These are phyloP conservation scores for Eudasyphora cyanicolor DNA, from an alignment of 2,888 invertebrate genomes.

Conservation along the genomic window DNA sequence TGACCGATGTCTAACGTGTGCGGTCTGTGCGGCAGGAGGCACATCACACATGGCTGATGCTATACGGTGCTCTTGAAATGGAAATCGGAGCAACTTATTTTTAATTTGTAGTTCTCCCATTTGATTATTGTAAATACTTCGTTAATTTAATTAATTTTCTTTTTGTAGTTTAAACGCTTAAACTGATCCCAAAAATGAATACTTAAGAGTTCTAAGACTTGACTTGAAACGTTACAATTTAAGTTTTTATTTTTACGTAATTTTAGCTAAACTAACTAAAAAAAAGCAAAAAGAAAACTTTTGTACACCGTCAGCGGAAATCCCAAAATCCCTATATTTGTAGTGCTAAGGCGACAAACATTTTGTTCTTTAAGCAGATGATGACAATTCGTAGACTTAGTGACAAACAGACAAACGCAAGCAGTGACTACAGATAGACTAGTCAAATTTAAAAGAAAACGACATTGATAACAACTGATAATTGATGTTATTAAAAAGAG, in stretches of 20 bases:
- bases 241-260: conserved; percentile 51
- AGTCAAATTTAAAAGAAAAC: conserved; percentile 47
- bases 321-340: background rate
- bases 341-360: conserved; percentile 27
- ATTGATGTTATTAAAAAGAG: background rate
- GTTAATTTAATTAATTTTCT: conserved; percentile 23
- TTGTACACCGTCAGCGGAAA: conserved; percentile 43
- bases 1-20: conserved; percentile 77
- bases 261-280: conserved; percentile 43
- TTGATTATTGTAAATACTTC: conserved; percentile 55
- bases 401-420: background rate
- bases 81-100: background rate
- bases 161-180: conserved; percentile 53
- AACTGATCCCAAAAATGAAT: conserved; percentile 62
- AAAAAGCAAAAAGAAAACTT: too few species aligned
- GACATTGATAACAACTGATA: background rate
- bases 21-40: background rate
- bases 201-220: conserved; percentile 68
- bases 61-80: background rate
- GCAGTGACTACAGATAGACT: conserved; percentile 46
- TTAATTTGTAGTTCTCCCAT: conserved; percentile 36
- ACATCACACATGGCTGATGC: background rate
- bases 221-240: conserved; percentile 43
- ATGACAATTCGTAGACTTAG: conserved; percentile 4
- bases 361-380: conserved; percentile 12